A percentile compares a stretch with the other conserved stretches of the same genome.
These are phyloP conservation scores for Acanthosepion pharaonis DNA, from an alignment of 2,888 invertebrate species.

Conservation along the genomic window DNA sequence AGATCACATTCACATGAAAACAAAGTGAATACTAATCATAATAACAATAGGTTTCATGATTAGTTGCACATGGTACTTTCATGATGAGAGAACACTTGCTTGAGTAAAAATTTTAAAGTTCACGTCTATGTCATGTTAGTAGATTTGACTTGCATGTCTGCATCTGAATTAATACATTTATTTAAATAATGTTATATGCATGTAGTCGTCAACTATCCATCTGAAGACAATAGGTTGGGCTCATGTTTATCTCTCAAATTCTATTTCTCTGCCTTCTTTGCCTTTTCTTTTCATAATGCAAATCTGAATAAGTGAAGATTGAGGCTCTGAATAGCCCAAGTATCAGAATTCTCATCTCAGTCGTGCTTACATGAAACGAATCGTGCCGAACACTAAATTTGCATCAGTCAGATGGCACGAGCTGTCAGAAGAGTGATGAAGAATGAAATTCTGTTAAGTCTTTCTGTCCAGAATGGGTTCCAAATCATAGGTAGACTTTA, in stretches of 20 bases:
- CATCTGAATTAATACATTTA: conserved; percentile 2
- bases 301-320: not conserved
- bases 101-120: not conserved
- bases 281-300: not conserved
- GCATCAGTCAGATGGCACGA: not conserved
- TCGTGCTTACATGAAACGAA: not conserved
- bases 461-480: not conserved
- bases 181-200: conserved; percentile 10
- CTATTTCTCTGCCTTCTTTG: not conserved
- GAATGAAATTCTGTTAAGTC: conserved; percentile 17
- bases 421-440: conserved; percentile 10
- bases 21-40: too few species aligned
- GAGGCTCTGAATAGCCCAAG: not conserved
- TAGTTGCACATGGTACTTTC: not conserved
- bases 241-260: not conserved
- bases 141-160: not conserved
- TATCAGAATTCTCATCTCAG: not conserved
- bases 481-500: not conserved
- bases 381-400: conserved; percentile 21
- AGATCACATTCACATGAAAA: too few species aligned
- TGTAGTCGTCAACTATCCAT: not conserved
- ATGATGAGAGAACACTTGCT: not conserved
- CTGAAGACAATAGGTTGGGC: not conserved
- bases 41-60: not conserved
- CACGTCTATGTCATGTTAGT: not conserved